A percentile compares a stretch with the other conserved stretches of the same genome.
phyloP scores from a whole-genome alignment of 1,140 invertebrate species.

The Bradysia coprophila region DNA sequence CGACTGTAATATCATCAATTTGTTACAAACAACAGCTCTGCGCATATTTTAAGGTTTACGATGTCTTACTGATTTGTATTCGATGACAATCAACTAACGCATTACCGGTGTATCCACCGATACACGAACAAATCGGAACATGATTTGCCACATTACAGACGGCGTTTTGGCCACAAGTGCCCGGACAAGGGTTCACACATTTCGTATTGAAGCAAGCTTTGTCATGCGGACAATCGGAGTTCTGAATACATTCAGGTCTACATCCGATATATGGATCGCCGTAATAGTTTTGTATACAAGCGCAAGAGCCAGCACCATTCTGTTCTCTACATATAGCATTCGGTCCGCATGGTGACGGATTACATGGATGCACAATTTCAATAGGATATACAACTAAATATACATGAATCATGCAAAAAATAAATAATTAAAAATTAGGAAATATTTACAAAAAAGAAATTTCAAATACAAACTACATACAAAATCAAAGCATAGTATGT shows the following conservation, averaged over 20 bases:
- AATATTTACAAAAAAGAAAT: conserved; percentile 15
- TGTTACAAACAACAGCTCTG: conserved; percentile 11
- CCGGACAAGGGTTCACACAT: conserved; percentile 61
- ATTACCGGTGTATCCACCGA: conserved; percentile 54
- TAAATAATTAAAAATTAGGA: conserved; percentile 10
- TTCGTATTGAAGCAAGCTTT: conserved; percentile 67
- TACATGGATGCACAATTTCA: conserved; percentile 39
- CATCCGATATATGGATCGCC: conserved; percentile 70
- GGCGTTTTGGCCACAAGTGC: conserved; percentile 61
- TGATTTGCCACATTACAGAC: conserved; percentile 68
- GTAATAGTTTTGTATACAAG: conserved; percentile 57
- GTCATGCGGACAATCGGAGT: conserved; percentile 50
- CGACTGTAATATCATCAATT: conserved; percentile 25
- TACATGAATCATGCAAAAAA: not conserved
- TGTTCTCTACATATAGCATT: conserved; percentile 63
- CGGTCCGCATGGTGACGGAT: conserved; percentile 64
- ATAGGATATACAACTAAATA: conserved; percentile 3
- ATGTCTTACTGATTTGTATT: conserved; percentile 36
- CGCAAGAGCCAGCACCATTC: conserved; percentile 58
- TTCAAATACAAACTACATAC: conserved; percentile 9
- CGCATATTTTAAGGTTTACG: conserved; percentile 9
- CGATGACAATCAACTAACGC: conserved; percentile 51
- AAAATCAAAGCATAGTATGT: no score
- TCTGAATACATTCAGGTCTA: conserved; percentile 64
- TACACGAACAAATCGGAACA: conserved; percentile 58